Evolutionary conservation across 1,140 invertebrate genomes (phyloP), one percentile per base, ranked within the genome.

Genomic region (Lucilia sericata): DNA sequence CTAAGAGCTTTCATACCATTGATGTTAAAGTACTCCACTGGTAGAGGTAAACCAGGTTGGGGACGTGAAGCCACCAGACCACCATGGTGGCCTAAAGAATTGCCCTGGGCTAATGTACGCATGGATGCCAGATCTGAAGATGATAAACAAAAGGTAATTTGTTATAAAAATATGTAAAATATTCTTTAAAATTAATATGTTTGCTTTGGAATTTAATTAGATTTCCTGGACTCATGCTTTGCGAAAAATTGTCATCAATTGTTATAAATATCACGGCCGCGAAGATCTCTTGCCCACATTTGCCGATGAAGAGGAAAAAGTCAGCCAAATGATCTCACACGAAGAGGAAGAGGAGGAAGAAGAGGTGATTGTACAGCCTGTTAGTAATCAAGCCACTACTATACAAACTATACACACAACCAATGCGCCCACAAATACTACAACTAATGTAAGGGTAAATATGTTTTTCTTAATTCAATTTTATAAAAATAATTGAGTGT

Each of bases 161-260:
- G 10, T 42, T 3, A 42, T 2, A 5, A 55, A 12, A 17, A 17
- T 55, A 14, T 5, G 51, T 12, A 55, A 55, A 55, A 1, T 55
- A 55, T 14, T 14, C 1, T 55, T 85, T 83, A 42, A 8, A 42
- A 42, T 42, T 8, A 42, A 42, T 8, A 42, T 42, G 10, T 42
- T 86, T 87, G 17, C 13, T 55, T 21, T 42, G 2, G 36, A 74
- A 70, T 84, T 85, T 82, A 49, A 90, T 19, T 91, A 99, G 97
- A 98, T 99, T 87, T 99, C 98, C 47, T 99, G 98, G 98, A 99
- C 98, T 14, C 97, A 99, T 91, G 98, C 98, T n/a, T 92, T 99
- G 83, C 93, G 98, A 30, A 97, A 99, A 92, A 99, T 99, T 87
- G 98, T 99, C 70, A 97, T 98, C 88, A 99, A 99, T 92, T 99